These are phyloP conservation scores for Eristalis tenax DNA, from an alignment of 2,888 invertebrate species.

Conservation along the genomic window DNA sequence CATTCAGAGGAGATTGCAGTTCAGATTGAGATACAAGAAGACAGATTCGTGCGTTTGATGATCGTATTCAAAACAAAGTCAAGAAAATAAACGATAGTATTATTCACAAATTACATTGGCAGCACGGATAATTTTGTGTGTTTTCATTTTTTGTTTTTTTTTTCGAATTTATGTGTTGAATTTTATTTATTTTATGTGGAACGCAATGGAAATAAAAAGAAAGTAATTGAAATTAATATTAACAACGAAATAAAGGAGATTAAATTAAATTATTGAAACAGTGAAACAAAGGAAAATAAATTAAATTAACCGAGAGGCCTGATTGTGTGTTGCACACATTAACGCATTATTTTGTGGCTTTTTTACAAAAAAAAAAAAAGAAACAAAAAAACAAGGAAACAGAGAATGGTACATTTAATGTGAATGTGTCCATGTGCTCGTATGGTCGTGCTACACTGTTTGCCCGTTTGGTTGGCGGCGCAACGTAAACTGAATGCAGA, in stretches of 20 bases:
- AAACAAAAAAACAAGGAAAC: conserved; percentile 32
- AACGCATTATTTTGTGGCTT: conserved; percentile 48
- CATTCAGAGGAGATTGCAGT: conserved; percentile 47
- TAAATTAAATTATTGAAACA: not conserved
- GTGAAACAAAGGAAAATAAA: not conserved
- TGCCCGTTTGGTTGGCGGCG: not conserved
- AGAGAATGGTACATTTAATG: conserved; percentile 21
- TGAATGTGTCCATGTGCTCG: conserved; percentile 32
- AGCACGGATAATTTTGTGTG: conserved; percentile 47
- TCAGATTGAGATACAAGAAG: conserved; percentile 45
- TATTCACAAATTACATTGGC: conserved; percentile 63
- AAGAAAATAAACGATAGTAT: conserved; percentile 69
- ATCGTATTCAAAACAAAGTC: conserved; percentile 55
- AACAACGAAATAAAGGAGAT: no score
- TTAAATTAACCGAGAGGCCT: conserved; percentile 1
- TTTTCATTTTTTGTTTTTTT: conserved; percentile 26
- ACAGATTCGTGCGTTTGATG: conserved; percentile 58
- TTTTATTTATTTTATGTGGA: conserved; percentile 42
- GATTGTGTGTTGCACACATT: conserved; percentile 45
- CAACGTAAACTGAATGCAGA: conserved; percentile 15
- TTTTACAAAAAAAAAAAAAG: conserved; percentile 40
- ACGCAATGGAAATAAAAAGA: conserved; percentile 59
- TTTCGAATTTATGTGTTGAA: not conserved
- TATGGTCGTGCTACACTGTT: not conserved
- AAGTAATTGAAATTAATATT: conserved; percentile 27